Evolutionary conservation across 1,140 invertebrate species (phyloP).

Genomic region (Apis cerana): DNA sequence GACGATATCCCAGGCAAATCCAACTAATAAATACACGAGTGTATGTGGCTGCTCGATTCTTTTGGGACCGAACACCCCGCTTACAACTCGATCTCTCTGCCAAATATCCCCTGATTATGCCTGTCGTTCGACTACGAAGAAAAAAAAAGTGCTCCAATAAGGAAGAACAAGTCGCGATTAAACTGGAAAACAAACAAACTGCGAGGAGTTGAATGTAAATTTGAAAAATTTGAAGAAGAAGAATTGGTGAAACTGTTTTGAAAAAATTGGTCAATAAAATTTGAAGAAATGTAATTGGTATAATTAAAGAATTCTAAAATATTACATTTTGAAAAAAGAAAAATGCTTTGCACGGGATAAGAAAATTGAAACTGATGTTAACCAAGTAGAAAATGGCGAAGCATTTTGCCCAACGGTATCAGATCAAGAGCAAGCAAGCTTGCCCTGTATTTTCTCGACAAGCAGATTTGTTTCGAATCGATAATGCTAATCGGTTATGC

Average conservation of each 20-base stretch:
- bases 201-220: too few relatives aligned
- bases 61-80: neutral
- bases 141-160: neutral
- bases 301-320: too few relatives aligned
- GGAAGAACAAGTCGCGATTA: neutral
- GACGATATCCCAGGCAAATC: constrained; percentile 35
- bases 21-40: constrained; percentile 37
- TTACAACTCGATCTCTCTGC: neutral
- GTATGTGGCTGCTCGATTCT: neutral
- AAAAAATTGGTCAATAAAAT: too few relatives aligned
- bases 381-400: neutral
- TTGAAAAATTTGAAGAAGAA: too few relatives aligned
- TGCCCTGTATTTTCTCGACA: neutral
- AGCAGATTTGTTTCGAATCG: constrained; percentile 32
- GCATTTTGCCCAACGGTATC: neutral
- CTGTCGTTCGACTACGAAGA: neutral
- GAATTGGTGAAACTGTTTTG: too few relatives aligned
- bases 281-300: too few relatives aligned
- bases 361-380: constrained; percentile 1
- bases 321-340: too few relatives aligned
- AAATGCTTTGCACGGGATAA: too few relatives aligned
- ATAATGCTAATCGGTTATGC: constrained; percentile 27
- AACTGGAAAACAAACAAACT: neutral
- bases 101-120: neutral
- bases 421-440: neutral